Evolutionary conservation across 30 jellyfish, hydroid and myxozoan genomes (phyloP).

Genomic region (Mastigias papua): DNA sequence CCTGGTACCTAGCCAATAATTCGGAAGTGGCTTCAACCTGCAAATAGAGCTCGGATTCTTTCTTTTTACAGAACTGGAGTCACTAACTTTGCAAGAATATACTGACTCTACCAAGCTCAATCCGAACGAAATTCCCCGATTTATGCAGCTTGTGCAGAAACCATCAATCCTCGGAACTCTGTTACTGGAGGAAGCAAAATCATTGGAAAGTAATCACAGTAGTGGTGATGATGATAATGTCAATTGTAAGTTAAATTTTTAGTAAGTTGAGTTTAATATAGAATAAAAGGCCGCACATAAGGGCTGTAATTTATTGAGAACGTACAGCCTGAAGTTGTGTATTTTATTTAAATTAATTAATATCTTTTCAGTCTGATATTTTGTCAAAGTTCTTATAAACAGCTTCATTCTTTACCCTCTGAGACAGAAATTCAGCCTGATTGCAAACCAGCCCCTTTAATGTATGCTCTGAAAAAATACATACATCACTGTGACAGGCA

Average conservation of each 20-base stretch:
- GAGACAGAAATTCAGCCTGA: too few relatives aligned
- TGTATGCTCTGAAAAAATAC: too few relatives aligned
- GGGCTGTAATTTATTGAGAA: too few relatives aligned
- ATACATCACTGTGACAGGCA: too few relatives aligned
- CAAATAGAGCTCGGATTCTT: not conserved
- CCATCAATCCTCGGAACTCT: slow-evolving; percentile 75
- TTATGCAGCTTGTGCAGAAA: slow-evolving; percentile 85
- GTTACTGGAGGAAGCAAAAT: slow-evolving; percentile 80
- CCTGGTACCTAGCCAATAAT: too few relatives aligned
- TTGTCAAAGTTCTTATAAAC: too few relatives aligned
- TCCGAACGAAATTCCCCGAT: slow-evolving; percentile 70
- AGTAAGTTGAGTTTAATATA: not conserved
- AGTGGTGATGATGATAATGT: not conserved
- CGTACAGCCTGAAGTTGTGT: too few relatives aligned
- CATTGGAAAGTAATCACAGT: slow-evolving; percentile 5
- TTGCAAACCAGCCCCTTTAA: too few relatives aligned
- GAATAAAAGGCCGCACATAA: not conserved
- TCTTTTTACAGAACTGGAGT: slow-evolving; percentile 3
- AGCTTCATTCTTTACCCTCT: too few relatives aligned
- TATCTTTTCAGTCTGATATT: too few relatives aligned
- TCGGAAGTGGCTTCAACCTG: not conserved
- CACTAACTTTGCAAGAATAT: slow-evolving; percentile 28
- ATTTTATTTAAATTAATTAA: too few relatives aligned
- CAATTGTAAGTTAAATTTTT: not conserved
- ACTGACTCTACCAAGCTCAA: slow-evolving; percentile 66